Evolutionary conservation across 23 tunicate species (phyloP).

Genomic region (Phallusia fumigata): DNA sequence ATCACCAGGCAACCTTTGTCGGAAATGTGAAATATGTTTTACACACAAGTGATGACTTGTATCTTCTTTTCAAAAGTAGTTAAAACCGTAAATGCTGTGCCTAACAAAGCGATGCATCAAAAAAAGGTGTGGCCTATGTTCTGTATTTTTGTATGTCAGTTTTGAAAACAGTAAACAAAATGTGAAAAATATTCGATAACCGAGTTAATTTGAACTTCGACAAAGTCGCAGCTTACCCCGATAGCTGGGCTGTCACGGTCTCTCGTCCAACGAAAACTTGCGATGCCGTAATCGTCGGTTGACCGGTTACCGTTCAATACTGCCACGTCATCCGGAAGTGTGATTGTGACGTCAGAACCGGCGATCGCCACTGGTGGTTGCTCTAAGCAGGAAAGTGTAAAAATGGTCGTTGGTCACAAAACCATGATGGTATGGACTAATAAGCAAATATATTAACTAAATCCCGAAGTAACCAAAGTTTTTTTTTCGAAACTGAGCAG

Average conservation of each 20-base stretch:
- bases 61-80: no score
- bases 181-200: no score
- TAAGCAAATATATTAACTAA: not conserved
- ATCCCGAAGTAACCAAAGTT: not conserved
- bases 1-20: no score
- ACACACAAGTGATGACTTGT: no score
- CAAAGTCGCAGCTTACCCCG: constrained; percentile 52
- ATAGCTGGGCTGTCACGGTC: constrained; percentile 57
- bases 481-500: no score
- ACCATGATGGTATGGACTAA: not conserved
- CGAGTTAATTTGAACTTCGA: no score
- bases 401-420: not conserved
- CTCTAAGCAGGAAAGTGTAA: constrained; percentile 27
- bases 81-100: no score
- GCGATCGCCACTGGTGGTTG: constrained; percentile 71
- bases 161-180: no score
- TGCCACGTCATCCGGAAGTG: constrained; percentile 69
- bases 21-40: no score
- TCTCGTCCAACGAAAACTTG: constrained; percentile 48
- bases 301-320: constrained; percentile 60
- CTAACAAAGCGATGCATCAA: no score
- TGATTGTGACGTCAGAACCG: constrained; percentile 54
- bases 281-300: constrained; percentile 75
- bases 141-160: no score
- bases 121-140: no score